Evolutionary conservation across 2,888 invertebrate species (phyloP).

Genomic region (Lithophane socia): DNA sequence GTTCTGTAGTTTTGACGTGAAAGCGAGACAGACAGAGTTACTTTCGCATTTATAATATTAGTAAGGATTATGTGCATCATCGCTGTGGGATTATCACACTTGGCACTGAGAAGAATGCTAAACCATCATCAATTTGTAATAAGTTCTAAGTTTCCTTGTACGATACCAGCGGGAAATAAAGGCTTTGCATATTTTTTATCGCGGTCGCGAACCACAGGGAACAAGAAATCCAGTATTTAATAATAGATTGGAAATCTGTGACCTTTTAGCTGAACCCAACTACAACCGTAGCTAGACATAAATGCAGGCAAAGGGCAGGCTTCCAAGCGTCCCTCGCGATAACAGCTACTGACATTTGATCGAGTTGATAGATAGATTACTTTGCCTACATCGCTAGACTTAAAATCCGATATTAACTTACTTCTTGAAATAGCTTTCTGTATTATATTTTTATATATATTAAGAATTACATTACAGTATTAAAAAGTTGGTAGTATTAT

Average conservation of each 20-base stretch:
- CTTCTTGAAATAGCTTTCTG: constrained; percentile 1
- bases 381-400: constrained; percentile 16
- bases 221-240: constrained; percentile 8
- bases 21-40: too few relatives aligned
- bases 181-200: not conserved
- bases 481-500: not conserved
- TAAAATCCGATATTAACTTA: constrained; percentile 14
- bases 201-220: not conserved
- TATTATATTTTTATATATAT: not conserved
- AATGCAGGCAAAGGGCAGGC: constrained; percentile 41
- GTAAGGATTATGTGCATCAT: not conserved
- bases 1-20: too few relatives aligned
- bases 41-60: too few relatives aligned
- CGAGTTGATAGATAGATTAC: constrained; percentile 16
- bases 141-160: not conserved
- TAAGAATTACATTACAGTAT: not conserved
- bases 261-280: constrained; percentile 31
- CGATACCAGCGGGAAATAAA: not conserved
- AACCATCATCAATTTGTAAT: not conserved
- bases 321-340: constrained; percentile 31
- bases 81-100: too few relatives aligned
- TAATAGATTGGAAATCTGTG: constrained; percentile 30
- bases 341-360: constrained; percentile 53
- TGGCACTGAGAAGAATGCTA: not conserved
- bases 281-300: constrained; percentile 5